Evolutionary conservation across 1,140 invertebrate species (phyloP), one percentile per base, ranked within the genome.

Genomic region (Goniozus legneri): DNA sequence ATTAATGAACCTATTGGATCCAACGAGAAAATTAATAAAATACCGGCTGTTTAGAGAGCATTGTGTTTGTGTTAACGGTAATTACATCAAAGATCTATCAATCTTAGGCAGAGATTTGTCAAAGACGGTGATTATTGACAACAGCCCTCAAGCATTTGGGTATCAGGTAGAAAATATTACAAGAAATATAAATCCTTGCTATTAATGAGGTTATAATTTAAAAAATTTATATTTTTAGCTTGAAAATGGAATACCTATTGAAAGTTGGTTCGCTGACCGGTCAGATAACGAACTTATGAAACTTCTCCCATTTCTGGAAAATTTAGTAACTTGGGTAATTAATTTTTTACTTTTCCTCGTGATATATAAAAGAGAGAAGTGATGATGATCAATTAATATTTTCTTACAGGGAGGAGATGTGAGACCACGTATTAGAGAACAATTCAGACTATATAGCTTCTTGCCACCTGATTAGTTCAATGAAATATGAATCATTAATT

Each of bases 161-260:
- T 93, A 92, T 77, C 91, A 91, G 77, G 86, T 89, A 75, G 69
- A n/a, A n/a, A n/a, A n/a, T n/a, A n/a, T n/a, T n/a, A n/a, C n/a
- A n/a, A n/a, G n/a, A n/a, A n/a, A n/a, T n/a, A n/a, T n/a, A n/a
- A n/a, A n/a, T n/a, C n/a, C n/a, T n/a, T n/a, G n/a, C n/a, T n/a
- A n/a, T n/a, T n/a, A n/a, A 12, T 27, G 6, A 27, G 6, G 12
- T 33, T 8, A 20, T 33, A 10, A 15, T 44, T 16, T 39, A 33
- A 22, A 19, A 8, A 31, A 27, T 35, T 38, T 12, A 22, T 14
- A 34, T 47, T 15, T 38, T 43, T 42, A 95, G 86, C 71, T 95
- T 48, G 92, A 97, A 76, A 97, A 97, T 78, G 95, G 95, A 24
- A 97, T 98, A 56, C 94, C 95, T 0, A 97, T 98, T 64, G 91